Evolutionary conservation across 2,888 invertebrate genomes (phyloP).

Genomic region (Hemaris fuciformis): DNA sequence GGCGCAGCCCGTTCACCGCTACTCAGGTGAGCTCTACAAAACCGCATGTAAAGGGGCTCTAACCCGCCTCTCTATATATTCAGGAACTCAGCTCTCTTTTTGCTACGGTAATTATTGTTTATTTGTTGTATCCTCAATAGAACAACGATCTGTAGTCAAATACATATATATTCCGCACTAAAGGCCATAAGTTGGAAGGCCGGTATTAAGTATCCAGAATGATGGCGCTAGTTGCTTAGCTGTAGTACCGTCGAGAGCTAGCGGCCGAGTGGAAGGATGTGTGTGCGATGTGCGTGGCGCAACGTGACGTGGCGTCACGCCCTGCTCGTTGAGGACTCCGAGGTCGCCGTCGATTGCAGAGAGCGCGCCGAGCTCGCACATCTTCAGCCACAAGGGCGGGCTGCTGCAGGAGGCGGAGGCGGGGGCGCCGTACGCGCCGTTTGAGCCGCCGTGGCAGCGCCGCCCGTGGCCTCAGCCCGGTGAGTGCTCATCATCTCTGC

Average conservation of each 20-base stretch:
- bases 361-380: constrained; percentile 74
- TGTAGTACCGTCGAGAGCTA: too few species aligned
- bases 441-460: constrained; percentile 51
- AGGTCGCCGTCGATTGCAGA: constrained; percentile 18
- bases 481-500: not conserved
- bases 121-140: too few species aligned
- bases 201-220: too few species aligned
- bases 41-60: not conserved
- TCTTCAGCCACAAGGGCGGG: constrained; percentile 87
- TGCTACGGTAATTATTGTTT: not conserved
- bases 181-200: too few species aligned
- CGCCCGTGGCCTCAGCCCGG: constrained; percentile 40
- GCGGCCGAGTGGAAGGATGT: too few species aligned
- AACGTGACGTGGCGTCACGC: not conserved
- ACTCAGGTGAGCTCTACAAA: constrained; percentile 35
- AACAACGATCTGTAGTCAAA: too few species aligned
- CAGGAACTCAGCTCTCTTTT: not conserved
- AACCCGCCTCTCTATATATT: too few species aligned
- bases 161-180: too few species aligned
- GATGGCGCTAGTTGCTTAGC: too few species aligned
- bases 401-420: constrained; percentile 76
- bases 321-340: not conserved
- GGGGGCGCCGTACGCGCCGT: constrained; percentile 41
- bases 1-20: constrained; percentile 61
- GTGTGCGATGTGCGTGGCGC: too few species aligned